A percentile compares a stretch with the other conserved stretches of the same genome.
Evolutionary conservation across 2,113 vertebrate genomes (phyloP).

Genomic region (Ascaphus truei): DNA sequence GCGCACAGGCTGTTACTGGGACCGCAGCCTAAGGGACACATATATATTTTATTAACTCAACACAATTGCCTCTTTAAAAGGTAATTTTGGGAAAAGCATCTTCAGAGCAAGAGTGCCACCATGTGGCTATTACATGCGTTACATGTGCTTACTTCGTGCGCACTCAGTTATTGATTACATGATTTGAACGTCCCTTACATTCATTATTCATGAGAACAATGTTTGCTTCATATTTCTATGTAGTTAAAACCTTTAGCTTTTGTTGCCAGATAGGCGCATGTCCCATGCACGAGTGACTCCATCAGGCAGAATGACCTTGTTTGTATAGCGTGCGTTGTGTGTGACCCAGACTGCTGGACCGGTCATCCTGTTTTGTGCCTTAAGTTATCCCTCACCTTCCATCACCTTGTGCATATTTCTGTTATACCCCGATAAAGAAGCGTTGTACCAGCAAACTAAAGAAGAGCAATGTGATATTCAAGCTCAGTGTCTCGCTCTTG

Average conservation of each 20-base stretch:
- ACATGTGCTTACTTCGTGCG: too few species aligned
- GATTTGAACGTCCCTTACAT: too few species aligned
- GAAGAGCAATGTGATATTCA: conserved; percentile 6
- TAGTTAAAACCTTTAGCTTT: conserved; percentile 1
- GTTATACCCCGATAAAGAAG: conserved; percentile 21
- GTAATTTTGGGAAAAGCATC: too few species aligned
- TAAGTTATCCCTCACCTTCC: too few species aligned
- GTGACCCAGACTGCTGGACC: conserved; percentile 1
- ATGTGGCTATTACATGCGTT: neutral
- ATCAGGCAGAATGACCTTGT: conserved; percentile 7
- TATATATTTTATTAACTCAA: too few species aligned
- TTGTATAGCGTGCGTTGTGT: neutral
- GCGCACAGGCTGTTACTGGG: too few species aligned
- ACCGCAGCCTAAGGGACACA: too few species aligned
- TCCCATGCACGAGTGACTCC: conserved; percentile 7
- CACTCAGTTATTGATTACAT: too few species aligned
- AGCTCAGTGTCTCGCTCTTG: conserved; percentile 15
- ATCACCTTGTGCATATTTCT: conserved; percentile 16
- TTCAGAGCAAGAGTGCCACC: neutral
- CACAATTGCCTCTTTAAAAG: too few species aligned
- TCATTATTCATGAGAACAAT: neutral
- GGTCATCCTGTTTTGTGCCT: too few species aligned
- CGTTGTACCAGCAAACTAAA: conserved; percentile 24
- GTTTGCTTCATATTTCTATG: neutral
- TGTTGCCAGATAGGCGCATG: neutral